Evolutionary conservation across 1,140 invertebrate species (phyloP).

Genomic region (Drosophila orena): DNA sequence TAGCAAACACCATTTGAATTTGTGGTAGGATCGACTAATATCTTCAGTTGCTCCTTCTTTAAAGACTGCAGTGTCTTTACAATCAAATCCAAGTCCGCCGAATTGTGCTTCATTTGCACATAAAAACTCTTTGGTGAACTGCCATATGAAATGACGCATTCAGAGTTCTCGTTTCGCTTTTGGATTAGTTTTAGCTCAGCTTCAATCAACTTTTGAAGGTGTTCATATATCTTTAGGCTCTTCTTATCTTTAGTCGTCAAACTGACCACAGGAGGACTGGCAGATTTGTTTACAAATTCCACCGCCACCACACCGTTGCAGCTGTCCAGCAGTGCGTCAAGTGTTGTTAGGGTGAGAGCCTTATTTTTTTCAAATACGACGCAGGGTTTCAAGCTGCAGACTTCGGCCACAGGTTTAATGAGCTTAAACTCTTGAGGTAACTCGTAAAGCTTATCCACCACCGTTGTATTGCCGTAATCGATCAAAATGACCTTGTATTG

Average conservation of each 20-base stretch:
- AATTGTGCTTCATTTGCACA: slow-evolving; percentile 88
- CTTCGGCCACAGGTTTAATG: slow-evolving; percentile 87
- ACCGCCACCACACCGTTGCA: slow-evolving; percentile 75
- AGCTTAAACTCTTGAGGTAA: slow-evolving; percentile 88
- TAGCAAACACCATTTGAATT: slow-evolving; percentile 86
- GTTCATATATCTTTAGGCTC: slow-evolving; percentile 58
- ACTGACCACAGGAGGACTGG: slow-evolving; percentile 48
- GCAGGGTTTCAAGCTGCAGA: slow-evolving; percentile 86
- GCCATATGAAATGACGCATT: slow-evolving; percentile 87
- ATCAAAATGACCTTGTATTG: slow-evolving; percentile 88
- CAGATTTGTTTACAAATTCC: slow-evolving; percentile 56
- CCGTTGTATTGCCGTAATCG: slow-evolving; percentile 90
- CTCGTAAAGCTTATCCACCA: slow-evolving; percentile 86
- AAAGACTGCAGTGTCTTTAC: slow-evolving; percentile 85
- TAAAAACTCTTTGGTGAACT: slow-evolving; percentile 90
- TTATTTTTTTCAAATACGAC: slow-evolving; percentile 44
- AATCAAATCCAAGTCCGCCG: slow-evolving; percentile 87
- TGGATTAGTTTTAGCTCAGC: slow-evolving; percentile 27
- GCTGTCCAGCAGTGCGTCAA: slow-evolving; percentile 70
- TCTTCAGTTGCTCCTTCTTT: slow-evolving; percentile 38
- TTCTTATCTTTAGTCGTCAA: slow-evolving; percentile 51
- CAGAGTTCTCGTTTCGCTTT: slow-evolving; percentile 41
- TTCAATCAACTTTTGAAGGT: slow-evolving; percentile 59
- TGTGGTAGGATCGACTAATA: background rate
- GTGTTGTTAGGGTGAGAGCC: slow-evolving; percentile 41